Conservation (phyloP, 2,888 invertebrate genomes). For the Cepaea hortensis region DNA sequence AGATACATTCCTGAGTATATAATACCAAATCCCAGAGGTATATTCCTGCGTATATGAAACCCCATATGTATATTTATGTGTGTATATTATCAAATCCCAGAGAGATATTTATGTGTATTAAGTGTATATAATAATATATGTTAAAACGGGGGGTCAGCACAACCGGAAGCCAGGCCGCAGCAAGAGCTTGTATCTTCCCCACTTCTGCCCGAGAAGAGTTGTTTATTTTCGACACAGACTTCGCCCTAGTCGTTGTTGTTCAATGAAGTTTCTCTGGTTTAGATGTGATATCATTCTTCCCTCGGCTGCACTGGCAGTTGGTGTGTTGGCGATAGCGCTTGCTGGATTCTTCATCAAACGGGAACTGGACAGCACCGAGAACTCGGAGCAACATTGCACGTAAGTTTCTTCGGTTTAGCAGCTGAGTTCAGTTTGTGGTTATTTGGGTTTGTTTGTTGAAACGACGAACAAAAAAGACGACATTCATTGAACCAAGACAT, state of each 20-base stretch:
- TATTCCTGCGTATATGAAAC: too few species aligned
- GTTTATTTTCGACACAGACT: slow-evolving; percentile 1
- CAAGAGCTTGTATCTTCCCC: too few species aligned
- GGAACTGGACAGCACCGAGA: slow-evolving; percentile 52
- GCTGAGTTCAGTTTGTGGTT: too few species aligned
- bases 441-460: too few species aligned
- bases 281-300: slow-evolving; percentile 65
- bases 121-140: too few species aligned
- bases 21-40: too few species aligned
- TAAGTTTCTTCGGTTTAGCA: slow-evolving; percentile 15
- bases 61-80: too few species aligned
- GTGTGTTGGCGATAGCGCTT: slow-evolving; percentile 57
- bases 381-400: slow-evolving; percentile 50
- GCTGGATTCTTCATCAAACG: slow-evolving; percentile 56
- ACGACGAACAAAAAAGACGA: too few species aligned
- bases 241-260: background rate
- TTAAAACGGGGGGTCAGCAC: background rate
- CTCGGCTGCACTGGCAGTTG: slow-evolving; percentile 58
- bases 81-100: too few species aligned
- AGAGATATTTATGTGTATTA: too few species aligned
- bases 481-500: too few species aligned
- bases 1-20: too few species aligned
- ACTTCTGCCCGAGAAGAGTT: background rate
- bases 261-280: slow-evolving; percentile 63
- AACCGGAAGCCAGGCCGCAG: background rate